phyloP scores from a whole-genome alignment of 1,140 invertebrate genomes.

The Acyrthosiphon pisum region DNA sequence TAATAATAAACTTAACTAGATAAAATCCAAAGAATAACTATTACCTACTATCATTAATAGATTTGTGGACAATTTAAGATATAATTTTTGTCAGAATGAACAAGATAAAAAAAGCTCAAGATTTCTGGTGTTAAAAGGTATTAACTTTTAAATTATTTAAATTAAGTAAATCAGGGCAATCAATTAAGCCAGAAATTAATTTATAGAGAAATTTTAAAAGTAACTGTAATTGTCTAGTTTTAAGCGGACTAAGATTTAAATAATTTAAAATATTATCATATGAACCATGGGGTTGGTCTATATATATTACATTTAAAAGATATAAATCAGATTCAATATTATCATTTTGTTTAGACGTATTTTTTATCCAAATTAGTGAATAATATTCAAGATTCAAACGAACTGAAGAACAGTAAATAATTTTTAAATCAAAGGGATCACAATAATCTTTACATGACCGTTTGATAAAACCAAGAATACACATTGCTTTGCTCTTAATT shows the following conservation, averaged over 20 bases:
- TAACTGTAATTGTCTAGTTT: neutral
- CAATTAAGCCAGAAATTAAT: neutral
- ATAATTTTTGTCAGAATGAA: neutral
- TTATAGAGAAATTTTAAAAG: neutral
- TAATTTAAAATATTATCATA: conserved; percentile 10
- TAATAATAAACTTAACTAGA: neutral
- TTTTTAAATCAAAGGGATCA: neutral
- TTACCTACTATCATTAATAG: too few relatives aligned
- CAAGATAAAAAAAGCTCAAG: neutral
- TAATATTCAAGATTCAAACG: neutral
- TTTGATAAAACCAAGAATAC: conserved; percentile 12
- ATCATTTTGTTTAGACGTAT: neutral
- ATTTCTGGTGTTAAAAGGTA: neutral
- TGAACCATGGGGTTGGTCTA: neutral
- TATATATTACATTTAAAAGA: neutral
- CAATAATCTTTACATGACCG: neutral
- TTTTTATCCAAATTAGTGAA: too few relatives aligned
- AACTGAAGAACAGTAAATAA: neutral
- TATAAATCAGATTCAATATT: neutral
- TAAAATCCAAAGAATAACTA: too few relatives aligned
- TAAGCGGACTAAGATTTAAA: neutral
- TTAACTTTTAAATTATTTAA: too few relatives aligned
- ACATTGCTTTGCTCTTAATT: neutral
- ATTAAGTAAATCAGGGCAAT: neutral
- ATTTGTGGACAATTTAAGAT: too few relatives aligned